Evolutionary conservation across 2,113 vertebrate species (phyloP).

Genomic region (Colossoma macropomum): DNA sequence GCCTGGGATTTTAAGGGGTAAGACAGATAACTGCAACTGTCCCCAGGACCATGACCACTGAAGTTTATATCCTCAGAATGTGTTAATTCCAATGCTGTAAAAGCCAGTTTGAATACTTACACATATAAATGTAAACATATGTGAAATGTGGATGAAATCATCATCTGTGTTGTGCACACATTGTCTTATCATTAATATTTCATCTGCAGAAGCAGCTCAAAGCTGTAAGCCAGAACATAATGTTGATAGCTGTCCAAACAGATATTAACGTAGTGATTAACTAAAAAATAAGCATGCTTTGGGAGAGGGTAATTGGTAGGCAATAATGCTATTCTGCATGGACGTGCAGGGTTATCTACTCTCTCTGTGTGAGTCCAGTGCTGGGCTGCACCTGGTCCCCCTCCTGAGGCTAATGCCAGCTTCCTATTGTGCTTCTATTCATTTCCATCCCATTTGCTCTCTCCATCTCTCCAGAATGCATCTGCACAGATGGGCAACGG

Average conservation of each 20-base stretch:
- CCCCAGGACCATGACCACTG: too few relatives aligned
- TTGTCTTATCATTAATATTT: not conserved
- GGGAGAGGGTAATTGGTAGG: not conserved
- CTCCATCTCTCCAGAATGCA: constrained; percentile 45
- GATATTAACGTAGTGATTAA: not conserved
- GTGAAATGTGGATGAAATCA: too few relatives aligned
- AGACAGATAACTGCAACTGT: too few relatives aligned
- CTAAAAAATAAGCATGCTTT: not conserved
- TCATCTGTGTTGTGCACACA: not conserved
- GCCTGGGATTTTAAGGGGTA: too few relatives aligned
- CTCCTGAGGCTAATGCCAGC: constrained; percentile 51
- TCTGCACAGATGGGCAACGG: constrained; percentile 44
- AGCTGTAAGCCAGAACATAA: not conserved
- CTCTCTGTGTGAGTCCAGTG: constrained; percentile 31
- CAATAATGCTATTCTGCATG: constrained; percentile 20
- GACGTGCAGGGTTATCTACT: constrained; percentile 19
- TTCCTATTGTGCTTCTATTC: constrained; percentile 50
- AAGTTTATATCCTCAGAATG: too few relatives aligned
- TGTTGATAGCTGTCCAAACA: not conserved
- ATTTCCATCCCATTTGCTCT: constrained; percentile 49
- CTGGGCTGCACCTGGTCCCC: constrained; percentile 54
- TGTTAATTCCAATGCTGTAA: too few relatives aligned
- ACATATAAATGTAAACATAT: too few relatives aligned
- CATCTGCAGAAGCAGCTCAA: not conserved
- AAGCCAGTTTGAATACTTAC: too few relatives aligned